Base-by-base conservation (phyloP, 1,140 invertebrate species). In the Macrocentrus cingulum region DNA sequence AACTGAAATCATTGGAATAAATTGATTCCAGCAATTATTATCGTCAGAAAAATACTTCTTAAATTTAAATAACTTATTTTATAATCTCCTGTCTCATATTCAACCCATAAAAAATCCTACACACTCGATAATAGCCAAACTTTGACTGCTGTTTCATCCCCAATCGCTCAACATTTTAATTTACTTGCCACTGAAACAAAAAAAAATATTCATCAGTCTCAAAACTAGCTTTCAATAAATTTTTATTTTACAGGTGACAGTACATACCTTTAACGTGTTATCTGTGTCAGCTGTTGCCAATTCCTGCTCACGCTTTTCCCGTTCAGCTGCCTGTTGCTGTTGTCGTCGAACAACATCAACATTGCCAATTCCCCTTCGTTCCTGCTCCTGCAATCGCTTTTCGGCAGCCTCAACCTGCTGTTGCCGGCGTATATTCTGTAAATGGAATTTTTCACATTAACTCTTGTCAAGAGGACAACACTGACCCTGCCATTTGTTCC, bases 391-490 rank as follows among this genome's bases (percentile, higher is more conserved):
- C 34, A 76, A 59, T 51, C 83, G 70, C 60, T 68, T 80, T 55
- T 84, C 82, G 44, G 82, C 84, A 18, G 84, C 84, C 64, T 82
- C 83, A 7, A 76, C 77, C 60, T 80, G 73, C 59, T 80, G 80
- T 16, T 67, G 69, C 52, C 84, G 65, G 20, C 77, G 68, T 19
- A 73, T n/a, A n/a, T n/a, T n/a, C n/a, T n/a, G n/a, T n/a, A n/a
- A n/a, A n/a, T n/a, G n/a, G n/a, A n/a, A n/a, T n/a, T n/a, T n/a
- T n/a, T n/a, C n/a, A n/a, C n/a, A n/a, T n/a, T n/a, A n/a, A n/a
- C n/a, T n/a, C n/a, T n/a, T n/a, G n/a, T n/a, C n/a, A n/a, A n/a
- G n/a, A n/a, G n/a, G n/a, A n/a, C n/a, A n/a, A n/a, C n/a, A n/a
- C n/a, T n/a, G n/a, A n/a, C n/a, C n/a, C n/a, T n/a, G n/a, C n/a